A percentile compares a stretch with the other conserved stretches of the same genome.
These are phyloP conservation scores for Catharus minimus DNA, from an alignment of 2,113 vertebrate genomes.

Conservation along the genomic window DNA sequence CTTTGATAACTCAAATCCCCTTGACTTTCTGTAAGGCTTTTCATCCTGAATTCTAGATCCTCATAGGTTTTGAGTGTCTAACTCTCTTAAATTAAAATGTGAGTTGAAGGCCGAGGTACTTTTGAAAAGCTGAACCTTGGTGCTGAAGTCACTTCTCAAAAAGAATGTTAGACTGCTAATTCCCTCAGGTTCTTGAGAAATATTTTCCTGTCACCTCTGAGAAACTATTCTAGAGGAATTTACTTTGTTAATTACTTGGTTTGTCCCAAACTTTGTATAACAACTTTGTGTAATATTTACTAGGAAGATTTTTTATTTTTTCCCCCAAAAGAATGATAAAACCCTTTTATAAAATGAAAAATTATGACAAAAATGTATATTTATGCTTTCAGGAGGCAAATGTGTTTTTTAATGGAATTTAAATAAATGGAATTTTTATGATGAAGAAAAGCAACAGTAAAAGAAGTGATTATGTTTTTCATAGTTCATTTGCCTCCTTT, in stretches of 20 bases:
- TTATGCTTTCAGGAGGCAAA: constrained; percentile 74
- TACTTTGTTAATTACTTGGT: constrained; percentile 42
- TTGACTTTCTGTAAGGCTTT: constrained; percentile 16
- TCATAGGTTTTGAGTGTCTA: neutral
- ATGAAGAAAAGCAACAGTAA: constrained; percentile 74
- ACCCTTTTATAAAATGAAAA: constrained; percentile 62
- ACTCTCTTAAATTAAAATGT: constrained; percentile 9
- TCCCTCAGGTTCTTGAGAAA: neutral
- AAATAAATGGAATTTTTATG: constrained; percentile 79
- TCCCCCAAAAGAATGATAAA: constrained; percentile 36
- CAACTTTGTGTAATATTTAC: constrained; percentile 41
- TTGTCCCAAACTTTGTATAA: constrained; percentile 28
- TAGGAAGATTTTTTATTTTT: constrained; percentile 38
- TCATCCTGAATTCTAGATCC: constrained; percentile 35
- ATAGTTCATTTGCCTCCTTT: constrained; percentile 82
- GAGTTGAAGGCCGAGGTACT: neutral
- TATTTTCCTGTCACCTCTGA: neutral
- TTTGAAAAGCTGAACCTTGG: neutral
- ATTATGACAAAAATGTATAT: constrained; percentile 72
- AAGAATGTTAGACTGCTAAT: neutral
- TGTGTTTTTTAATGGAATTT: constrained; percentile 78
- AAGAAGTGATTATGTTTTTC: constrained; percentile 81
- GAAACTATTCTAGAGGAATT: neutral
- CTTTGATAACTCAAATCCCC: constrained; percentile 51
- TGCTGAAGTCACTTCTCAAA: neutral